Evolutionary conservation across 1,140 invertebrate species (phyloP).

Genomic region (Zelostemma sp.): DNA sequence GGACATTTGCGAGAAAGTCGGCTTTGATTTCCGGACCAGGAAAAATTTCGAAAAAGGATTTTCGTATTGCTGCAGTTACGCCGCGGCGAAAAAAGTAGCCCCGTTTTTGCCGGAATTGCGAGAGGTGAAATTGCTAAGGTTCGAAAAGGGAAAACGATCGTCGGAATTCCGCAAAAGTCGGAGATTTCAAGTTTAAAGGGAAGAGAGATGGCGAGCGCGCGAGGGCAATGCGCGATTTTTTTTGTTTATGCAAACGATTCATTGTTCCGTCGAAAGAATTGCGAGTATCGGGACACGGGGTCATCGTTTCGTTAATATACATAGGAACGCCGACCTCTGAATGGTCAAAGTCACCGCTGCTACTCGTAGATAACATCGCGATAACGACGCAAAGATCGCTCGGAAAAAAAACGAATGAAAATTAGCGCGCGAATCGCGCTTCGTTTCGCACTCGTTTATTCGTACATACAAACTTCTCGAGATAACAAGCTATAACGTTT

Average conservation of each 20-base stretch:
- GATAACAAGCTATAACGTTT: too few species aligned
- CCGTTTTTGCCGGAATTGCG: too few species aligned
- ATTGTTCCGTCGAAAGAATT: slow-evolving; percentile 23
- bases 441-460: too few species aligned
- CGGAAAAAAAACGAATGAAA: neutral
- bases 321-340: slow-evolving; percentile 1
- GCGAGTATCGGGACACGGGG: slow-evolving; percentile 14
- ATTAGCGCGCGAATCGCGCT: neutral
- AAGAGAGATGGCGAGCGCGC: neutral
- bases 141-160: too few species aligned
- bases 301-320: slow-evolving; percentile 33
- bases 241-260: slow-evolving; percentile 28
- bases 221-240: neutral
- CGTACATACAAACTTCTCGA: too few species aligned
- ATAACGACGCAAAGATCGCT: neutral
- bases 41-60: too few species aligned
- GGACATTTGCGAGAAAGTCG: too few species aligned
- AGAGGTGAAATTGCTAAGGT: too few species aligned
- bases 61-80: too few species aligned
- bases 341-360: neutral
- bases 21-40: too few species aligned
- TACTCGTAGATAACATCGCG: neutral
- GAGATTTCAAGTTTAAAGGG: neutral
- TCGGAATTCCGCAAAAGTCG: neutral
- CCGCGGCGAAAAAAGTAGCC: too few species aligned